A percentile compares a stretch with the other conserved stretches of the same genome.
Conservation (phyloP, 1,140 invertebrate species). For the Eciton burchellii region DNA sequence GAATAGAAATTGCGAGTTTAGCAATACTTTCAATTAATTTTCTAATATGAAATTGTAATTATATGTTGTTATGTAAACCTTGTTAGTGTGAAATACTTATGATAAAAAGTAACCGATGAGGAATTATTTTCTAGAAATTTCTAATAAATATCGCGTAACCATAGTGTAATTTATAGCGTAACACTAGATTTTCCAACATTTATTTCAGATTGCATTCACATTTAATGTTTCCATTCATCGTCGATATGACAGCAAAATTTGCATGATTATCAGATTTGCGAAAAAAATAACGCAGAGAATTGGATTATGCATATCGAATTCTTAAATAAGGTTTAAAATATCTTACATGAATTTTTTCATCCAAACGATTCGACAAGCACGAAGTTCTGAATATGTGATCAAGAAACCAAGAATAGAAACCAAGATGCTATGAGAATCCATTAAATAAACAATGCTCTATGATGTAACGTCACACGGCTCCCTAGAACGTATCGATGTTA, state of each 20-base stretch:
- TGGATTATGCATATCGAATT: neutral
- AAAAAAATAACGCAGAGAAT: neutral
- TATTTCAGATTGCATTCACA: neutral
- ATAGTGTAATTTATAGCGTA: neutral
- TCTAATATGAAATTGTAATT: too few species aligned
- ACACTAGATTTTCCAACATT: too few species aligned
- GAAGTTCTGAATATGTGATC: neutral
- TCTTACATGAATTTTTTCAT: neutral
- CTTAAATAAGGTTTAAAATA: neutral
- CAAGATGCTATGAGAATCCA: neutral
- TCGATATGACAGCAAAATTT: neutral
- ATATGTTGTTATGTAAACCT: neutral
- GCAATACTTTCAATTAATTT: too few species aligned
- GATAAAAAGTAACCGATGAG: neutral
- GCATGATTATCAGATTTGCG: neutral
- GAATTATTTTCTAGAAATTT: neutral
- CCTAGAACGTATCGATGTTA: neutral
- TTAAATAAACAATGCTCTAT: neutral
- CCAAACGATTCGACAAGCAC: neutral
- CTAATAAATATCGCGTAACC: neutral
- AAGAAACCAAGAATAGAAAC: neutral
- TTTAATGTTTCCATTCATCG: neutral
- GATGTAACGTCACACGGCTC: neutral
- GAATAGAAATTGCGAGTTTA: too few species aligned
- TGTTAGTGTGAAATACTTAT: neutral